phyloP scores from a whole-genome alignment of 2,797 vertebrate genomes.

The Mormyrops boulengeri region DNA sequence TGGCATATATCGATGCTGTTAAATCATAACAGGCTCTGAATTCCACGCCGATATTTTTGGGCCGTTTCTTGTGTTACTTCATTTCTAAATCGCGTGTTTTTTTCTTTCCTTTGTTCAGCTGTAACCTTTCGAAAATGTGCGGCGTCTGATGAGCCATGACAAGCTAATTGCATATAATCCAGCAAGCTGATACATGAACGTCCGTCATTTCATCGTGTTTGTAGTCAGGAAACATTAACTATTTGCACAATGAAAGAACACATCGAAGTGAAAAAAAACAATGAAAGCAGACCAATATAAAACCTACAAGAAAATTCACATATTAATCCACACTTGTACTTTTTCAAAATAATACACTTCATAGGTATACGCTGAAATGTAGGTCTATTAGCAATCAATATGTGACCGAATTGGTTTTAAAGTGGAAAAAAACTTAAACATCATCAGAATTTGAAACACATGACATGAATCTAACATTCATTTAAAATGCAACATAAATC shows the following conservation, averaged over 20 bases:
- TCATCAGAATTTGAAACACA: background rate
- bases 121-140: background rate
- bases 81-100: background rate
- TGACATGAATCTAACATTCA: background rate
- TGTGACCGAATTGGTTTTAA: background rate
- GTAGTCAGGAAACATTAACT: background rate
- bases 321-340: background rate
- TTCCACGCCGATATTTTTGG: background rate
- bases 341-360: background rate
- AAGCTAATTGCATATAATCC: background rate
- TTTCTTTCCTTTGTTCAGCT: background rate
- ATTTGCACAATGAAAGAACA: background rate
- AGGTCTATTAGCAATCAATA: background rate
- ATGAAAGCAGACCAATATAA: background rate
- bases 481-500: background rate
- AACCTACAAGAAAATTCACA: background rate
- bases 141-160: background rate
- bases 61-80: background rate
- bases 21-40: background rate
- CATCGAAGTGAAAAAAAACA: background rate
- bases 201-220: background rate
- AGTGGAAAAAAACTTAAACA: background rate
- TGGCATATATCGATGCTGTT: background rate
- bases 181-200: background rate
- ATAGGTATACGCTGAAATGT: background rate